Percentiles rank a stretch among this genome's conserved stretches.
Evolutionary conservation across 2,888 invertebrate genomes (phyloP).

Genomic region (Oscheius myriophilus): DNA sequence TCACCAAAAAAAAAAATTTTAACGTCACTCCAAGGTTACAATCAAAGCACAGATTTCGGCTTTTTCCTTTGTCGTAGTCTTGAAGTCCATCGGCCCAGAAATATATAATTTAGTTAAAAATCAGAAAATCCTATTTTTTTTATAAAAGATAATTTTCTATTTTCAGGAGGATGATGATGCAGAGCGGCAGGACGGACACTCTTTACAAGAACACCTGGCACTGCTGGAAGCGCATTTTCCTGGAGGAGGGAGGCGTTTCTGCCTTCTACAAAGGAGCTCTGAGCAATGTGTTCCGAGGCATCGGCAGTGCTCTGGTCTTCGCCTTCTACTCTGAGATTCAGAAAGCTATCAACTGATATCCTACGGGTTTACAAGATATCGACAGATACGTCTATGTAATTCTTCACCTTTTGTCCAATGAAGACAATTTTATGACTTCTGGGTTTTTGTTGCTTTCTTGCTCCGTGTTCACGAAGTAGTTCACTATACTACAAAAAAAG

Average conservation of each 20-base stretch:
- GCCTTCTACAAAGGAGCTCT: slow-evolving; percentile 54
- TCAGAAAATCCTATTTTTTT: no score
- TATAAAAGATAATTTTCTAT: no score
- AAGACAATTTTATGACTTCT: not conserved
- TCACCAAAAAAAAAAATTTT: no score
- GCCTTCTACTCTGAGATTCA: slow-evolving; percentile 60
- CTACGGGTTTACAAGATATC: slow-evolving; percentile 11
- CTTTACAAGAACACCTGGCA: slow-evolving; percentile 89
- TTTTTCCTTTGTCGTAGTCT: no score
- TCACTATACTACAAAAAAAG: no score
- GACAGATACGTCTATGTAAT: not conserved
- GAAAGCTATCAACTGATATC: slow-evolving; percentile 31
- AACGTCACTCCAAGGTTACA: no score
- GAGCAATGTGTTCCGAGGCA: slow-evolving; percentile 48
- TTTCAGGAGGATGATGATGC: slow-evolving; percentile 95
- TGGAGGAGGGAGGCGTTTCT: slow-evolving; percentile 41
- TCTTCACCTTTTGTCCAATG: not conserved
- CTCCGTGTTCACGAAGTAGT: no score
- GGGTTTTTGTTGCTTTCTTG: not conserved
- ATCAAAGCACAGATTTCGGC: no score
- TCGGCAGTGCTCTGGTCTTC: slow-evolving; percentile 59
- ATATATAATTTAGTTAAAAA: no score
- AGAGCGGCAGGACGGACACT: slow-evolving; percentile 87
- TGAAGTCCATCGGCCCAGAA: no score
- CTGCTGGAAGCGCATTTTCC: slow-evolving; percentile 85